Evolutionary conservation across 2,113 vertebrate species (phyloP).

Genomic region (Bufo bufo): DNA sequence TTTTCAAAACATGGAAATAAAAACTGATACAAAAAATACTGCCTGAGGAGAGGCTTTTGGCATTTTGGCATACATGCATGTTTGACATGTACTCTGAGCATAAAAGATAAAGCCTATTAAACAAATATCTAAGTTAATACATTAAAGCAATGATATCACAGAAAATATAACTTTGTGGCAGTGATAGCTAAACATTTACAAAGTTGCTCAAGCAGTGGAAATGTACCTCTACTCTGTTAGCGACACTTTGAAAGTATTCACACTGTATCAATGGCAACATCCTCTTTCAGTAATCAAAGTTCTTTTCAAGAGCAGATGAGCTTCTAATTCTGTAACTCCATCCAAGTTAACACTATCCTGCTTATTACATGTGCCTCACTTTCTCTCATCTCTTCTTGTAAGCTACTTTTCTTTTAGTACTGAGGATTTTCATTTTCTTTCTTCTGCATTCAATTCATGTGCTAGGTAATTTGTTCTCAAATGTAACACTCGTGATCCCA

Average conservation of each 20-base stretch:
- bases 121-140: not conserved
- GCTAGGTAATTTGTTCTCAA: conserved; percentile 50
- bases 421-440: conserved; percentile 49
- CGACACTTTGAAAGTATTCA: conserved; percentile 8
- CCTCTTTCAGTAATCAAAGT: conserved; percentile 38
- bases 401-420: conserved; percentile 47
- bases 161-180: not conserved
- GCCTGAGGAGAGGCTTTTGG: not conserved
- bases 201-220: not conserved
- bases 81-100: too few relatives aligned
- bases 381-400: conserved; percentile 47
- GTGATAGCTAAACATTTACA: not conserved
- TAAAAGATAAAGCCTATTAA: not conserved
- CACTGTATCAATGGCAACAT: conserved; percentile 36
- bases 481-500: conserved; percentile 50
- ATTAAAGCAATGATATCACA: not conserved
- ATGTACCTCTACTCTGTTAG: not conserved
- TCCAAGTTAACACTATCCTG: conserved; percentile 45
- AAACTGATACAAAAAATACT: not conserved
- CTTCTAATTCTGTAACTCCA: conserved; percentile 42
- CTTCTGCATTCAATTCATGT: conserved; percentile 46
- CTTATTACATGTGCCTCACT: conserved; percentile 43
- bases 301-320: conserved; percentile 42
- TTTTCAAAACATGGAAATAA: not conserved
- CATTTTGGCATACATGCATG: too few relatives aligned